Evolutionary conservation across 2,888 invertebrate species (phyloP), one percentile per base, ranked within the genome.

Genomic region (Hoplodrina ambigua): DNA sequence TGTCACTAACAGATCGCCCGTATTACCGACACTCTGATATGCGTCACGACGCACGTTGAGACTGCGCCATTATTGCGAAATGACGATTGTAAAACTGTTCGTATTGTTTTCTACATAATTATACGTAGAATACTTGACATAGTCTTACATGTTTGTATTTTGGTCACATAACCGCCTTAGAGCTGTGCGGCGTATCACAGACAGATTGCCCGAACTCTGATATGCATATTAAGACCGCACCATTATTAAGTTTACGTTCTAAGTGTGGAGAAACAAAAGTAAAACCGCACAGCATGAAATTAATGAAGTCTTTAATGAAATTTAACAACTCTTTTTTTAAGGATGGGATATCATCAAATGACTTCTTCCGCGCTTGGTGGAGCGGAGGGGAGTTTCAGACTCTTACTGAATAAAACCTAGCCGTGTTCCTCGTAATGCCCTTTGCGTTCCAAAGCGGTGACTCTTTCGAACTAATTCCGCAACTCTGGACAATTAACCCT

Each of bases 81-180:
- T 30, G 19, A 41, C 11, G 61, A 11, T 63, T 44, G 15, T 6
- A 2, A 37, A 41, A 15, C 37, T 11, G 11, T 25, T 13, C 15
- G 20, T 11, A 67, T 49, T 68, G 20, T 68, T 54, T 67, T 46
- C n/a, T 20, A 1, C 11, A n/a, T n/a, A n/a, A n/a, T n/a, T n/a
- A n/a, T n/a, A 30, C 19, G 11, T 19, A 41, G n/a, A 5, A 30
- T 4, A 41, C 41, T 41, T 41, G 13, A 41, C 3, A 13, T 41
- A 41, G 41, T 41, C 41, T 41, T 41, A 41, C 20, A 10, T 44
- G 17, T 58, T 44, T 58, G 17, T 10, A 20, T 41, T 58, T 20
- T 11, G 17, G 17, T 41, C 15, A 82, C 83, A 87, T 87, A 86
- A 89, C 86, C 84, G 80, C 85, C 85, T 89, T 86, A 88, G 75